Percentiles rank a stretch among this genome's conserved stretches.
phyloP scores from a whole-genome alignment of 2,888 invertebrate species.

The Rhynchonema sp. region DNA sequence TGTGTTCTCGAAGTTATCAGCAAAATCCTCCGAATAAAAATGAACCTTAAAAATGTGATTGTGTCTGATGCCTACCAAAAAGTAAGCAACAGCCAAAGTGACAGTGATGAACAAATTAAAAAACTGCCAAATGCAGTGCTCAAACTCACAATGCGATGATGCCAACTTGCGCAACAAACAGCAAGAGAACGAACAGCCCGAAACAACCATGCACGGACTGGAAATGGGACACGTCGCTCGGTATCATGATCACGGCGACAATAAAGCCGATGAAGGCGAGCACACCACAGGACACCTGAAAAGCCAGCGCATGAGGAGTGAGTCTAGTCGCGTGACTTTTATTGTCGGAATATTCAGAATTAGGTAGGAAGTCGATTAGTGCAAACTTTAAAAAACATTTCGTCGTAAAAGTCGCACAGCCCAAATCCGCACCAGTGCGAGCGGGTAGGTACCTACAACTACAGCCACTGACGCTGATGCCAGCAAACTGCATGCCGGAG shows the following conservation, averaged over 20 bases:
- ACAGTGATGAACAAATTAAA: neutral
- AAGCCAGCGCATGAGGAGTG: no score
- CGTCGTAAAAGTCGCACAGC: no score
- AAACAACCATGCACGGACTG: neutral
- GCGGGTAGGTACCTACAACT: neutral
- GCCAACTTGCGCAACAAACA: neutral
- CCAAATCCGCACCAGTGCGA: neutral
- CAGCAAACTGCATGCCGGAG: no score
- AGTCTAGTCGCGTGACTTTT: no score
- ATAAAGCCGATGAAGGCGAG: neutral
- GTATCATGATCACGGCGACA: neutral
- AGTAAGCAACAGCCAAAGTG: no score
- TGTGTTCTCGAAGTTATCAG: neutral
- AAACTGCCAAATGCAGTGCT: neutral
- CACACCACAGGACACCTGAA: neutral
- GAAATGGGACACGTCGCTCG: neutral
- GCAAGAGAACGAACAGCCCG: neutral
- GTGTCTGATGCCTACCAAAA: no score
- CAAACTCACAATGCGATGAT: neutral
- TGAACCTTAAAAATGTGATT: no score
- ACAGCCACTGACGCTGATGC: no score
- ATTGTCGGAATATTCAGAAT: no score
- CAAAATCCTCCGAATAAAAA: no score
- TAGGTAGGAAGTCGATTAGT: no score
- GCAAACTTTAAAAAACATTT: no score